Base-by-base conservation (phyloP, 1,140 invertebrate species). In the Periplaneta americana region DNA sequence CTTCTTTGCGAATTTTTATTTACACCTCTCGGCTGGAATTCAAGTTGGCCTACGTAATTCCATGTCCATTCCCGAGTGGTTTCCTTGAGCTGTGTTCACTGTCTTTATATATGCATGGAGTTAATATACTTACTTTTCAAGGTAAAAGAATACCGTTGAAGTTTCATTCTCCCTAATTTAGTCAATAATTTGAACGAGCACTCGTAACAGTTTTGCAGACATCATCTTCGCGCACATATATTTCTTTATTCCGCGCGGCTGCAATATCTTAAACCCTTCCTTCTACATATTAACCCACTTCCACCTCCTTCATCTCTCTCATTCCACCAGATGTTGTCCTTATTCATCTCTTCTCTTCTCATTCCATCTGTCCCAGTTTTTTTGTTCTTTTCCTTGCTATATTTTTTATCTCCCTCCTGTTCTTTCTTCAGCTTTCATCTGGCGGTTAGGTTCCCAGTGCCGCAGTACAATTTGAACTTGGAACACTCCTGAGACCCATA, bases 391-490 rank as follows among this genome's bases (percentile, higher is more conserved):
- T 80, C 66, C 66, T 34, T 80, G 28, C 79, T 80, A n/a, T 35
- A 74, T 80, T 48, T 80, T 74, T 48, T 80, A 35, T 74, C 48
- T 28, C 34, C 34, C 79, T 80, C 33, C 79, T 79, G 10, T 28
- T 48, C 35, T 57, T 80, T 48, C 48, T 66, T 66, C 79, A 80
- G 33, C 66, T 48, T 66, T 80, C 79, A 66, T 74, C 79, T 80
- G 66, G 32, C 66, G 79, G 32, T 34, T 48, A 34, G 32, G 2
- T 17, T 80, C 79, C 79, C 79, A 80, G 66, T 48, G 79, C 79
- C 79, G 79, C 79, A 80, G 79, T 80, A 80, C 79, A 80, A 80
- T 80, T 80, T 80, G 79, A 80, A 80, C 79, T 80, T 80, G 79
- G 79, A 80, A 80, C 32, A 48, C 79, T 80, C 79, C n/a, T 13